Evolutionary conservation across 2,113 vertebrate genomes (phyloP).

Genomic region (Colinus virginianus): DNA sequence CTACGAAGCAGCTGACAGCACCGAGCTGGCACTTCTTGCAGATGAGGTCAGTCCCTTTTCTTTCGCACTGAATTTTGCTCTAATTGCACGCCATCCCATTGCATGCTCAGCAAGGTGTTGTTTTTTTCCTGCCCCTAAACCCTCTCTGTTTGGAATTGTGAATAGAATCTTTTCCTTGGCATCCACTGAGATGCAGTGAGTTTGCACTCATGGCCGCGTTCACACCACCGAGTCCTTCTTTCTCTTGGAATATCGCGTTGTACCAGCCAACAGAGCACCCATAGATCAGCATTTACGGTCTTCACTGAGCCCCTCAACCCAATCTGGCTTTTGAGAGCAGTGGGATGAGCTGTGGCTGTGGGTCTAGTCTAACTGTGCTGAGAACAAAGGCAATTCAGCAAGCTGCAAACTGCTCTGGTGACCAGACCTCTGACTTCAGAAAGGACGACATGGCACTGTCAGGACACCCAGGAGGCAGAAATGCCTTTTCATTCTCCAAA

Average conservation of each 20-base stretch:
- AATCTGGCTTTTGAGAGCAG: neutral
- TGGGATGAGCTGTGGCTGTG: neutral
- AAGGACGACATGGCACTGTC: neutral
- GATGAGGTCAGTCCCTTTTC: conserved; percentile 87
- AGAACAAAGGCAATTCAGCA: neutral
- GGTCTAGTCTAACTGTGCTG: neutral
- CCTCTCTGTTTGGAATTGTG: neutral
- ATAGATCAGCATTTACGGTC: neutral
- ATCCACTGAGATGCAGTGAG: neutral
- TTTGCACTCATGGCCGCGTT: neutral
- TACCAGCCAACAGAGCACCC: neutral
- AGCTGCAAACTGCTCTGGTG: neutral
- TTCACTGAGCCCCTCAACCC: neutral
- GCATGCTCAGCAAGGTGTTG: neutral
- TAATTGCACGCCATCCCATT: neutral
- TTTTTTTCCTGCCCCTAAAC: neutral
- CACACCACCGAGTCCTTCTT: neutral
- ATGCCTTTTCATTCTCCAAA: neutral
- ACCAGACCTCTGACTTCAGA: neutral
- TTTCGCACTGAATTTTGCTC: accelerated
- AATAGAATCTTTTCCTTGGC: neutral
- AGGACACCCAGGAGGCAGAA: neutral
- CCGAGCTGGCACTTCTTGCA: conserved; percentile 90
- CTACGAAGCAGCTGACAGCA: conserved; percentile 93
- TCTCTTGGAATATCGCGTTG: neutral